Evolutionary conservation across 2,797 vertebrate species (phyloP), one percentile per base, ranked within the genome.

Genomic region (Chiloscyllium punctatum): DNA sequence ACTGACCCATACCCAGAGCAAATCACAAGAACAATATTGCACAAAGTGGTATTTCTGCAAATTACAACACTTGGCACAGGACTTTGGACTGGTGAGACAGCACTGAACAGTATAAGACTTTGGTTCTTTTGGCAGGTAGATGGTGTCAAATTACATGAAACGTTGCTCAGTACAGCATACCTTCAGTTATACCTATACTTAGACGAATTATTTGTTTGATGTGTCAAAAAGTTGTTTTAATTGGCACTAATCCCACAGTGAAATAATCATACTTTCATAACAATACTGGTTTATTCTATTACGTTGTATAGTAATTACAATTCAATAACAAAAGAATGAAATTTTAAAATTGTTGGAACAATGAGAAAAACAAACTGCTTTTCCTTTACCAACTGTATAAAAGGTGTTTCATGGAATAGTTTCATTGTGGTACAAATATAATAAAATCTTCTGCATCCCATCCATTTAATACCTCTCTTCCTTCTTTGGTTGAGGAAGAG

Each of bases 271-370:
- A 71, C 71, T 94, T 42, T 71, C 37, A 53, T 71, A 71, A 48
- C 62, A 94, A 94, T 71, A 94, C 66, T 69, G 91, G 30, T 94
- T 71, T 94, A 94, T 94, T 94, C 37, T 71, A 69, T 66, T 92
- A 88, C 37, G 84, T 18, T 33, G 33, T 92, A 68, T 18, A 92
- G 37, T 25, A 66, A 9, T 92, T 92, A 92, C n/a, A 92, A 71
- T 69, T 69, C n/a, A 69, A 94, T 13, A 37, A 23, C 18, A 68
- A 68, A 37, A 15, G 48, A 27, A 94, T 90, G 11, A 9, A 69
- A 91, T 62, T 91, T 91, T 33, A 91, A 66, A 57, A 91, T 62
- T 57, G 53, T 51, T 90, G 87, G 57, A 90, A 57, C 30, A 62
- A 33, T 66, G 0, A 66, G 62, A 91, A 33, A n/a, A 66, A 82